A percentile compares a stretch with the other conserved stretches of the same genome.
These are phyloP conservation scores for Stenoptilia bipunctidactyla DNA, from an alignment of 2,888 invertebrate species.

Conservation along the genomic window DNA sequence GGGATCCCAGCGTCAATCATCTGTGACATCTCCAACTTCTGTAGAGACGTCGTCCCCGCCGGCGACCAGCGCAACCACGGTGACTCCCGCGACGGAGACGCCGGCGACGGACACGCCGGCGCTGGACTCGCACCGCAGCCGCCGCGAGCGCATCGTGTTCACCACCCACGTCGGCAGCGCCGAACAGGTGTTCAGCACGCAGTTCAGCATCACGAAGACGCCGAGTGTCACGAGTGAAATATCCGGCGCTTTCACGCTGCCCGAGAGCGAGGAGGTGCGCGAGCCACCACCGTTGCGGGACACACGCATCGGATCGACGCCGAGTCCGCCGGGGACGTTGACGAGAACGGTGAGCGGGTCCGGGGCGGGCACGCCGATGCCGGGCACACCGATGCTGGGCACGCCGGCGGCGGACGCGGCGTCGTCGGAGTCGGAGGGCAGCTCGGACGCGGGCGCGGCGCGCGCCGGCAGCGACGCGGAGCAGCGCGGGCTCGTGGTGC, in stretches of 20 bases:
- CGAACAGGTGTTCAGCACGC: conserved; percentile 78
- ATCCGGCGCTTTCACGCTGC: conserved; percentile 57
- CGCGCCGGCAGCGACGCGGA: conserved; percentile 76
- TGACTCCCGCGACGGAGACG: conserved; percentile 4
- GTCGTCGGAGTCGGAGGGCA: conserved; percentile 81
- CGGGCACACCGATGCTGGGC: conserved; percentile 14
- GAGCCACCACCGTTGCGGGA: conserved; percentile 9
- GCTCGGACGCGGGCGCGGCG: conserved; percentile 71
- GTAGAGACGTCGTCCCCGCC: conserved; percentile 10
- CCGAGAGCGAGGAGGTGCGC: conserved; percentile 73
- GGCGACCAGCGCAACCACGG: conserved; percentile 5
- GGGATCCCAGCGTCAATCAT: conserved; percentile 3
- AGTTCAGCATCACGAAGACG: conserved; percentile 75
- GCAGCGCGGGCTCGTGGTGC: conserved; percentile 77
- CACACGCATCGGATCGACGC: conserved; percentile 10
- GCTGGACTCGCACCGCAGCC: conserved; percentile 22
- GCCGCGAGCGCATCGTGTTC: conserved; percentile 70
- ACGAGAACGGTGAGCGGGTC: conserved; percentile 12
- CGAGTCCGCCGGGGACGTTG: conserved; percentile 10
- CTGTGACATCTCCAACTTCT: conserved; percentile 1
- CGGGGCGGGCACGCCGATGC: conserved; percentile 44
- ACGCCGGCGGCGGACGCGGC: conserved; percentile 27
- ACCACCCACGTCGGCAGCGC: conserved; percentile 77
- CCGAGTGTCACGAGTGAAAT: conserved; percentile 75
- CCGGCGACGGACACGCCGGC: conserved; percentile 8